A percentile compares a stretch with the other conserved stretches of the same genome.
phyloP scores from a whole-genome alignment of 2,797 vertebrate species.

The Dendrocincla tyrannina region DNA sequence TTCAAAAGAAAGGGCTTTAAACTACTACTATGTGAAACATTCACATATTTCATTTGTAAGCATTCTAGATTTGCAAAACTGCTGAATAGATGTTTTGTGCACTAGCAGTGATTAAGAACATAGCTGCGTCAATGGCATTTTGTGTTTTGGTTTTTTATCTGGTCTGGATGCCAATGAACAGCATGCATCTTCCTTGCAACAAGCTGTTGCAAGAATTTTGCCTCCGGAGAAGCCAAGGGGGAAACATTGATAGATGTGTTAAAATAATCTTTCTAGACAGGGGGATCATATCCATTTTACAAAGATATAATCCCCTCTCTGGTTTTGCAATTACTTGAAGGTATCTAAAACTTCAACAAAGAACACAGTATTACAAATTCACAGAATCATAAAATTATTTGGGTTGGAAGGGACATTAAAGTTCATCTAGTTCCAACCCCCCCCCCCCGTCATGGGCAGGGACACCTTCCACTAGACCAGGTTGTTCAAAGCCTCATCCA shows the following conservation, averaged over 20 bases:
- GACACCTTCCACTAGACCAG: neutral
- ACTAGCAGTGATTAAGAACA: conserved; percentile 58
- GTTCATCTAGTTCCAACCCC: neutral
- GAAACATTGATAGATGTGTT: conserved; percentile 54
- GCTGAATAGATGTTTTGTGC: conserved; percentile 67
- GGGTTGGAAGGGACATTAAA: neutral
- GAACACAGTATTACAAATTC: neutral
- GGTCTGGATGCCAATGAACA: conserved; percentile 68
- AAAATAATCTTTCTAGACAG: conserved; percentile 59
- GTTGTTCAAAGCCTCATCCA: neutral
- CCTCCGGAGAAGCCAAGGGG: conserved; percentile 55
- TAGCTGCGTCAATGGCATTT: conserved; percentile 62
- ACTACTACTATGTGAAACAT: conserved; percentile 21
- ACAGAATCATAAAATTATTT: neutral
- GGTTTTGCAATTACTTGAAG: neutral
- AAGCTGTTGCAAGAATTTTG: conserved; percentile 69
- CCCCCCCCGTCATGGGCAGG: neutral
- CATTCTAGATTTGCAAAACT: conserved; percentile 56
- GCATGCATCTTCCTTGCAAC: conserved; percentile 65
- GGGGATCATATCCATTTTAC: neutral
- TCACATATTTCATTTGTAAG: conserved; percentile 45
- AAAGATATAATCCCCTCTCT: neutral
- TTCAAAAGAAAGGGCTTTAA: conserved; percentile 24
- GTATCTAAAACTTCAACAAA: neutral
- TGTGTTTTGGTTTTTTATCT: conserved; percentile 48